Base-by-base conservation (phyloP, 2,113 vertebrate species). In the Ctenodactylus gundi region DNA sequence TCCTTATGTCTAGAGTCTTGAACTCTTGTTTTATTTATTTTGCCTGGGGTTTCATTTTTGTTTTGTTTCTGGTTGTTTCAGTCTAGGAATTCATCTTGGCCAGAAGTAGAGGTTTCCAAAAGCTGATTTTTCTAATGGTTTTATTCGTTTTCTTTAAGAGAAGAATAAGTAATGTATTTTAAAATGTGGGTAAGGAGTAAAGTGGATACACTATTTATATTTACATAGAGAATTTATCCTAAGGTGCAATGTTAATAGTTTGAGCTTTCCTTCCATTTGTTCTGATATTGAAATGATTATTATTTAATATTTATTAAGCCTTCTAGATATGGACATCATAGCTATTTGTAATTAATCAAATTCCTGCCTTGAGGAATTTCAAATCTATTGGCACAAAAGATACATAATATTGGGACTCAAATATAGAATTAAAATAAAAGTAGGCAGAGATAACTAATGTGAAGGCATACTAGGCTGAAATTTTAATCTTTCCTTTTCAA, bases 291-390 rank as follows among this genome's bases (percentile, higher is more conserved):
- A 95, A 96, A 91, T 90, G 41, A 90, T 93, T 94, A 94, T 91
- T 96, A 89, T 93, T 95, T 96, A 96, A 94, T 91, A 93, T 80
- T 87, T 70, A 29, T 80, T 94, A 92, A 96, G 58, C 83, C 75
- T 93, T 91, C 93, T 94, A 88, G 83, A 76, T 78, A 96, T 53
- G 83, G 39, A 80, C 46, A 68, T 68, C 7, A 49, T 86, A 85
- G 83, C 44, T 94, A 7, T 70, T 91, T 93, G 73, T 94, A 95
- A 94, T 94, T 95, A 88, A 94, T 93, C 36, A 96, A 81, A 65
- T 78, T 80, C 41, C 55, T 93, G 58, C 70, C 58, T 73, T 91
- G 36, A 85, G 76, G 39, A 96, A 68, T 23, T 81, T 96, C 68
- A 94, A 78, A 58, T 95, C 34, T 53, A 85, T 68, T 80, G 36